These are phyloP conservation scores for Azorinus chamasolen DNA, from an alignment of 2,888 invertebrate genomes.

Conservation along the genomic window DNA sequence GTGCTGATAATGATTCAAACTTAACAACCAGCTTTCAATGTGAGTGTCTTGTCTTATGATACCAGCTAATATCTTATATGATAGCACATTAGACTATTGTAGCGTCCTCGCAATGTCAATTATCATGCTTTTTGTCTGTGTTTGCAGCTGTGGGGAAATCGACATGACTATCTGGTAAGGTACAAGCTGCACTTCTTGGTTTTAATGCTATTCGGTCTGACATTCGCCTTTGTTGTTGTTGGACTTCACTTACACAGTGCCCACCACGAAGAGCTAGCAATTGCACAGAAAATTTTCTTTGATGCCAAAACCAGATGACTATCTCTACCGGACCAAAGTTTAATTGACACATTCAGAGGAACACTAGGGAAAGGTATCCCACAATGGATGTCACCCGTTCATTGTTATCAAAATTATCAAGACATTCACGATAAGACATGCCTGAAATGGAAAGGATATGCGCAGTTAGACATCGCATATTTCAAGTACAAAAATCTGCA, in stretches of 20 bases:
- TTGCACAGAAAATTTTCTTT: constrained; percentile 75
- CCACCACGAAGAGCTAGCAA: constrained; percentile 64
- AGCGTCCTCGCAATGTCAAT: too few species aligned
- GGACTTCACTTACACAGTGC: constrained; percentile 76
- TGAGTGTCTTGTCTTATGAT: too few species aligned
- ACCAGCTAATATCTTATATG: too few species aligned
- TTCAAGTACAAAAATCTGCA: constrained; percentile 63
- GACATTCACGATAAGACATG: constrained; percentile 73
- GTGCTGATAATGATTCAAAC: too few species aligned
- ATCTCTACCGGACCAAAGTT: constrained; percentile 58
- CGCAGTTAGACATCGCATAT: constrained; percentile 71
- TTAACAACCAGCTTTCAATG: too few species aligned
- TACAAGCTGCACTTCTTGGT: constrained; percentile 79
- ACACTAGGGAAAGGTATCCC: constrained; percentile 73
- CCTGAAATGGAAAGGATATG: constrained; percentile 77
- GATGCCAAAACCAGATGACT: constrained; percentile 68
- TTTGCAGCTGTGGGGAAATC: constrained; percentile 70
- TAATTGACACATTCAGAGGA: constrained; percentile 60
- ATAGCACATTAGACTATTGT: too few species aligned
- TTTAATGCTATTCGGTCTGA: constrained; percentile 69
- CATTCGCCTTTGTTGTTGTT: constrained; percentile 71
- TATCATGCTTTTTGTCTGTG: too few species aligned
- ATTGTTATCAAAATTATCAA: constrained; percentile 70
- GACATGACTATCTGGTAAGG: constrained; percentile 62
- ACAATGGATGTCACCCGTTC: constrained; percentile 76